Percentiles rank a stretch among this genome's conserved stretches.
Conservation (phyloP, 2,888 invertebrate species). For the Amblyjoppa fuscipennis region DNA sequence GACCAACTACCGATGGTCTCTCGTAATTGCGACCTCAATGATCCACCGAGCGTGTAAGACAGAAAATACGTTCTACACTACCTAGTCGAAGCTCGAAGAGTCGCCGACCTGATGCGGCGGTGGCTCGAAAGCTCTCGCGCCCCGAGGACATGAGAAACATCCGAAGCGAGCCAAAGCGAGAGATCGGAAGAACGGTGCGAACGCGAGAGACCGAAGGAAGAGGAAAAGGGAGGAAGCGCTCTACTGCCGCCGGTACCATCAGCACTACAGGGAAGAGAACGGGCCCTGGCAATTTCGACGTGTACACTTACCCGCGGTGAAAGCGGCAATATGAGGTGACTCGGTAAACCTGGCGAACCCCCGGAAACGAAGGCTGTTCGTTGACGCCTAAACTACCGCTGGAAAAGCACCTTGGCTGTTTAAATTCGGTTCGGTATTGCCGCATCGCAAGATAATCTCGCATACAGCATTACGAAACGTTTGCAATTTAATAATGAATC, state of each 20-base stretch:
- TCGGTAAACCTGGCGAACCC: constrained; percentile 60
- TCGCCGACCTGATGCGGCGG: constrained; percentile 40
- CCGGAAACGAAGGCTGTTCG: constrained; percentile 27
- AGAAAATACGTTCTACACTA: constrained; percentile 14
- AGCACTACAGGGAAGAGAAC: constrained; percentile 44
- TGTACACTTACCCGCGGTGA: constrained; percentile 64
- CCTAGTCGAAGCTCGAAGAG: constrained; percentile 20
- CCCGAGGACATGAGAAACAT: constrained; percentile 66
- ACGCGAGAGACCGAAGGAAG: constrained; percentile 40
- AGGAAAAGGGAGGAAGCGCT: constrained; percentile 54
- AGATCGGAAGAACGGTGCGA: constrained; percentile 42
- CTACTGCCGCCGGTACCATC: constrained; percentile 45
- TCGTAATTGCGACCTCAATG: constrained; percentile 38
- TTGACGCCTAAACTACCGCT: constrained; percentile 44
- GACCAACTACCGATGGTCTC: constrained; percentile 12
- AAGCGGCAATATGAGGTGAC: constrained; percentile 67
- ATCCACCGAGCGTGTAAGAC: constrained; percentile 20
- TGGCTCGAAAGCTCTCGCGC: constrained; percentile 46
- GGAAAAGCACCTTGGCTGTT: not conserved
- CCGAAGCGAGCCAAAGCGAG: constrained; percentile 43
- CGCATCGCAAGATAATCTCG: not conserved
- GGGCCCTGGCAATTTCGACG: constrained; percentile 65
- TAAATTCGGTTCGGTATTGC: constrained; percentile 18
- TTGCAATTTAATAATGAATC: constrained; percentile 2
- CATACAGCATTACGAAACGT: constrained; percentile 21